Conservation (phyloP, 1,140 invertebrate species). For the Sitophilus oryzae region DNA sequence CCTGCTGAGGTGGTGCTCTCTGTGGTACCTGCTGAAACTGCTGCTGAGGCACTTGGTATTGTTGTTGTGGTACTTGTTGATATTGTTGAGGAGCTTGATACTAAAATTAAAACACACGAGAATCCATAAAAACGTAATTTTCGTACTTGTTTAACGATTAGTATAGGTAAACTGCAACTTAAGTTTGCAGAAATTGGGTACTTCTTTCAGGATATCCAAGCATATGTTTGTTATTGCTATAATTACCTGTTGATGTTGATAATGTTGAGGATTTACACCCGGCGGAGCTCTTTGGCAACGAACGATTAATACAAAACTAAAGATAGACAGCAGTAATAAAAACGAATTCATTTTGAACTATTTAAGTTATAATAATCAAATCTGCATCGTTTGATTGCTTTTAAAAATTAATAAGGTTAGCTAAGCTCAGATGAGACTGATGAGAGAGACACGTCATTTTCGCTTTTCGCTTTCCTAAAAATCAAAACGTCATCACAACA, state of each 20-base stretch:
- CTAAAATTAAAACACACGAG: too few relatives aligned
- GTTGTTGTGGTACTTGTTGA: constrained; percentile 36
- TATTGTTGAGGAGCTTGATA: constrained; percentile 38
- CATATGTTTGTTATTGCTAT: constrained; percentile 36
- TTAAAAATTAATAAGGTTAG: too few relatives aligned
- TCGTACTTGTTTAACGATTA: too few relatives aligned
- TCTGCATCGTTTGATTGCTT: neutral
- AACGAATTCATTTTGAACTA: constrained; percentile 3
- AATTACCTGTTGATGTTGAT: constrained; percentile 42
- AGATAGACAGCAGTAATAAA: constrained; percentile 1
- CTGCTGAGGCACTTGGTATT: constrained; percentile 34
- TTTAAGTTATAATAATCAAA: neutral
- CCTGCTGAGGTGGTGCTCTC: constrained; percentile 28
- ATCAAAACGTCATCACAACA: neutral
- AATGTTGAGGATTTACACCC: constrained; percentile 60
- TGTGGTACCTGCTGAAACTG: constrained; percentile 4
- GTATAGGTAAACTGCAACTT: too few relatives aligned
- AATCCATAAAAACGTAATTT: too few relatives aligned
- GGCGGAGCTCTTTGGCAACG: constrained; percentile 52
- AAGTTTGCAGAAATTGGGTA: too few relatives aligned
- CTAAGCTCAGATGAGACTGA: constrained; percentile 32
- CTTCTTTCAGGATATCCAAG: too few relatives aligned
- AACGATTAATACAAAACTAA: constrained; percentile 10
- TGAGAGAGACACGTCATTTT: neutral
- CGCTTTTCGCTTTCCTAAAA: too few relatives aligned